Conservation (phyloP, 2,888 invertebrate species). For the Pseudolycoriella hygida region DNA sequence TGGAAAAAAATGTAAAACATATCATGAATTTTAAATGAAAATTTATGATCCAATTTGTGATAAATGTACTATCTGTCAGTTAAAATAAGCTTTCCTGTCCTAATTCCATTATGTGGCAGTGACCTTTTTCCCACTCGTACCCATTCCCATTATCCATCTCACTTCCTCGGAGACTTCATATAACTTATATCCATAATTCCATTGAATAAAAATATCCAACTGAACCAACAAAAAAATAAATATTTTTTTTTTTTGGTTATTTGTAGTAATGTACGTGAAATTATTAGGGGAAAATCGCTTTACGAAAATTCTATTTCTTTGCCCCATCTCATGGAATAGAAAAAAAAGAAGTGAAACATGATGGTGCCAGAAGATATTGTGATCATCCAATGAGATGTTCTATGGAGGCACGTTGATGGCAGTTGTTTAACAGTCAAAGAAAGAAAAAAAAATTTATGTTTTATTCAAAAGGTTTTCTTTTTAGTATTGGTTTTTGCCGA, state of each 20-base stretch:
- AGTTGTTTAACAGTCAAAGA: neutral
- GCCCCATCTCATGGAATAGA: too few species aligned
- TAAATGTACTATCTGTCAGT: slow-evolving; percentile 7
- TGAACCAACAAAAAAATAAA: neutral
- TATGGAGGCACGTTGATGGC: neutral
- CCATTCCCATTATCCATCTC: too few species aligned
- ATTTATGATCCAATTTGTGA: slow-evolving; percentile 8
- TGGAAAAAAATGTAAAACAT: slow-evolving; percentile 1
- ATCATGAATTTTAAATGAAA: slow-evolving; percentile 6
- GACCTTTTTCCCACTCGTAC: slow-evolving; percentile 2
- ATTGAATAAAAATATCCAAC: too few species aligned
- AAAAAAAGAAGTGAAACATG: neutral
- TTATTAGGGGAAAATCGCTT: slow-evolving; percentile 1
- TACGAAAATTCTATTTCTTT: neutral
- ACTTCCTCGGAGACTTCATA: too few species aligned
- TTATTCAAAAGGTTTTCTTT: neutral
- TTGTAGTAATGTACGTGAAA: neutral
- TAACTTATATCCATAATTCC: too few species aligned
- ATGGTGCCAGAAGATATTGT: slow-evolving; percentile 1
- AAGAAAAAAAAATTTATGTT: neutral
- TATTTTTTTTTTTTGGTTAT: neutral
- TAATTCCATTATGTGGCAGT: slow-evolving; percentile 6
- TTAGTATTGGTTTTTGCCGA: neutral
- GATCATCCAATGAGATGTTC: neutral
- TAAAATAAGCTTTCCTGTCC: slow-evolving; percentile 4